These are phyloP conservation scores for Isichthys henryi DNA, from an alignment of 2,113 vertebrate genomes.

Conservation along the genomic window DNA sequence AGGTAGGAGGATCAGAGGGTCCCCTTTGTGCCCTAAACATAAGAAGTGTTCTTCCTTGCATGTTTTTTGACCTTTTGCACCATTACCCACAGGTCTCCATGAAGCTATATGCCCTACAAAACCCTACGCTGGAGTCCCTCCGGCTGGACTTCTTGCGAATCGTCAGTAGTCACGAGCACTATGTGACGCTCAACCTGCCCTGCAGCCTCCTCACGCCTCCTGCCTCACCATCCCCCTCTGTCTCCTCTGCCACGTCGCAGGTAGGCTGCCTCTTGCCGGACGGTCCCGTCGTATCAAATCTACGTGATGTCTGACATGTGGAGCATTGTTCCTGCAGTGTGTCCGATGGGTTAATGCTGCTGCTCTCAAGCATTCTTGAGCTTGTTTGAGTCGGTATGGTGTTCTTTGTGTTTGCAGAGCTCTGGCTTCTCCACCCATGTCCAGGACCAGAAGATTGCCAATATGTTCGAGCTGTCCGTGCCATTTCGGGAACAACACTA, in stretches of 20 bases:
- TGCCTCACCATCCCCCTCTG: slow-evolving; percentile 90
- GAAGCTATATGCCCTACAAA: slow-evolving; percentile 80
- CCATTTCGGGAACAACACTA: slow-evolving; percentile 97
- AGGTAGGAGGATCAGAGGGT: slow-evolving; percentile 60
- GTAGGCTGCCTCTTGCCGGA: slow-evolving; percentile 45
- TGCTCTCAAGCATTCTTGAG: neutral
- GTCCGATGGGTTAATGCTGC: neutral
- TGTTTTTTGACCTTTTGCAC: neutral
- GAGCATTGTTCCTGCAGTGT: neutral
- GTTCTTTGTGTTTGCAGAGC: slow-evolving; percentile 62
- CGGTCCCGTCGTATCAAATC: neutral
- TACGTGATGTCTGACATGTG: neutral
- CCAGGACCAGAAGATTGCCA: slow-evolving; percentile 97
- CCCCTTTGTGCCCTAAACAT: neutral
- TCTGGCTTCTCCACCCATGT: slow-evolving; percentile 95
- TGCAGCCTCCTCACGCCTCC: slow-evolving; percentile 91
- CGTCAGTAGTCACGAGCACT: slow-evolving; percentile 93
- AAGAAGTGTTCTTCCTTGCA: neutral
- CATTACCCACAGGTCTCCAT: slow-evolving; percentile 67
- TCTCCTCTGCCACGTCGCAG: slow-evolving; percentile 96
- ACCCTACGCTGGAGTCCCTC: slow-evolving; percentile 85
- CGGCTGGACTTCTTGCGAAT: slow-evolving; percentile 90
- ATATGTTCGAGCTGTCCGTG: slow-evolving; percentile 96
- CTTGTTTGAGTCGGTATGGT: neutral
- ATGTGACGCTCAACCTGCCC: slow-evolving; percentile 92